Conservation (phyloP, 1,140 invertebrate genomes). For the Pseudomyrmex gracilis region DNA sequence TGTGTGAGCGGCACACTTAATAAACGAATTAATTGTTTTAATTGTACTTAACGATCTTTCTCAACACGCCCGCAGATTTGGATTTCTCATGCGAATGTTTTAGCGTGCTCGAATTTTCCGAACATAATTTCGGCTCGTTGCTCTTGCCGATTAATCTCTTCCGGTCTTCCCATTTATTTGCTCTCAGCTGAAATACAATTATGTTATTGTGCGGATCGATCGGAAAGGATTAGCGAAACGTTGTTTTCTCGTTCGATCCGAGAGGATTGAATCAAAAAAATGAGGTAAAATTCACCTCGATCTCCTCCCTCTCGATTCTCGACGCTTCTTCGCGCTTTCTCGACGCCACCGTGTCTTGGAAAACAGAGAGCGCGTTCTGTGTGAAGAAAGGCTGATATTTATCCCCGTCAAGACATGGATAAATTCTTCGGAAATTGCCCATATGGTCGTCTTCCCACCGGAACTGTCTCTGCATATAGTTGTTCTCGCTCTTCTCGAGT, state of each 20-base stretch:
- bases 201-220: too few species aligned
- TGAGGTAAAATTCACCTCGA: constrained; percentile 82
- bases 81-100: constrained; percentile 40
- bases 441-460: constrained; percentile 92
- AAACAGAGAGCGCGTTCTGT: constrained; percentile 90
- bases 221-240: neutral
- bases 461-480: constrained; percentile 87
- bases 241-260: neutral
- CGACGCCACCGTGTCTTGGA: constrained; percentile 92
- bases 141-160: constrained; percentile 73
- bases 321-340: constrained; percentile 90
- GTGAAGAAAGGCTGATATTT: constrained; percentile 91
- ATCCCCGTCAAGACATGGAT: constrained; percentile 76
- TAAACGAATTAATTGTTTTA: neutral
- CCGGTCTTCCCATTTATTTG: constrained; percentile 74
- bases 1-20: neutral
- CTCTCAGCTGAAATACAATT: constrained; percentile 67
- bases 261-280: neutral
- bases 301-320: constrained; percentile 87
- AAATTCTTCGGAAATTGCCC: constrained; percentile 86
- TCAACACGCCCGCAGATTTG: constrained; percentile 9
- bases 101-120: constrained; percentile 66
- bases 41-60: constrained; percentile 37
- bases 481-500: constrained; percentile 69
- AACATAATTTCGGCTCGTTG: constrained; percentile 72